Percentiles rank a stretch among this genome's conserved stretches.
Conservation (phyloP, 2,113 vertebrate species). For the Leiothrix lutea region DNA sequence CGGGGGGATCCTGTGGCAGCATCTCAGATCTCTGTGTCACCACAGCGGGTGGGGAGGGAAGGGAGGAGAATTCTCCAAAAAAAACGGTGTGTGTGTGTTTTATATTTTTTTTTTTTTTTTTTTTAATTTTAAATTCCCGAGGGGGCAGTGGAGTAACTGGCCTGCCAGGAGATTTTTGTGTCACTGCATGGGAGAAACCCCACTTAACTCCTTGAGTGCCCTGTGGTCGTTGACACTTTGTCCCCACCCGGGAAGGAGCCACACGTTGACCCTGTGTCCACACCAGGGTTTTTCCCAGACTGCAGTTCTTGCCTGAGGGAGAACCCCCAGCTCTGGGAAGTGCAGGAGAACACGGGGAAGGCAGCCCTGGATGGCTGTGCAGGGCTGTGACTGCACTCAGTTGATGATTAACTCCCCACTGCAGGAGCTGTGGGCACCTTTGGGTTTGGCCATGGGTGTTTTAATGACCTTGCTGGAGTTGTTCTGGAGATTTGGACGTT, state of each 20-base stretch:
- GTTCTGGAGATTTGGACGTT: background rate
- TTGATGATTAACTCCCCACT: background rate
- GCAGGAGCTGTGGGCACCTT: background rate
- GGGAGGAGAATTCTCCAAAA: background rate
- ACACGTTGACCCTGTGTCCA: fast-evolving
- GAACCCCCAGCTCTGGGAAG: background rate
- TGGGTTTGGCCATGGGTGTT: background rate
- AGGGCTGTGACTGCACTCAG: fast-evolving
- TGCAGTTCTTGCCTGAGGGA: background rate
- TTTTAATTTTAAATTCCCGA: background rate
- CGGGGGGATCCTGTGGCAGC: background rate
- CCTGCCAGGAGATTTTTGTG: background rate
- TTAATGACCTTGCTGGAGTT: background rate
- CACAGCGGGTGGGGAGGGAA: background rate
- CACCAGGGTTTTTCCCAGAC: background rate
- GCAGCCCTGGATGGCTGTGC: background rate
- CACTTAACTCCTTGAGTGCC: background rate
- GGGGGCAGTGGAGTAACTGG: background rate
- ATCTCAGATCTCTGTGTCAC: background rate
- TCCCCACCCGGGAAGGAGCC: background rate
- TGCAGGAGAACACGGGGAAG: fast-evolving
- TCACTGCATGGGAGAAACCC: background rate
- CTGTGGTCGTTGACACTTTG: fast-evolving
- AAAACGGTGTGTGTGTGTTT: fast-evolving
- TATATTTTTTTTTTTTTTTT: background rate